phyloP scores from a whole-genome alignment of 2,888 invertebrate species.

The Micoletzkya japonica region DNA sequence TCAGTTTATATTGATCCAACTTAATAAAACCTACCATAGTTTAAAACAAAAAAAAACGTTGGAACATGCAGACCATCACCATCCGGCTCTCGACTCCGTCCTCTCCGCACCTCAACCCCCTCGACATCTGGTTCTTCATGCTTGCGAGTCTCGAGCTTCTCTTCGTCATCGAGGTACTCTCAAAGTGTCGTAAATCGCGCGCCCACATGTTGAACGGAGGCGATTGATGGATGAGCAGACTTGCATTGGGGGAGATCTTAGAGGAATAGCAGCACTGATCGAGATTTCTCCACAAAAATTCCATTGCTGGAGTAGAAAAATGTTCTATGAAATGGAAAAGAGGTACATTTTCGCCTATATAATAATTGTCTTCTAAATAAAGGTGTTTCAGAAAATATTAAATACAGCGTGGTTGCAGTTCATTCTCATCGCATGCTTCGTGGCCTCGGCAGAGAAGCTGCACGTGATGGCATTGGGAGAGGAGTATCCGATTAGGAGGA shows the following conservation, averaged over 20 bases:
- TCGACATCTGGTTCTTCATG: conserved; percentile 19
- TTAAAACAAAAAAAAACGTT: not conserved
- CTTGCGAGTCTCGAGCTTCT: not conserved
- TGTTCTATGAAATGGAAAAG: too few species aligned
- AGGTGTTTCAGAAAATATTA: not conserved
- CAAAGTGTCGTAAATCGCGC: too few species aligned
- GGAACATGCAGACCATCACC: not conserved
- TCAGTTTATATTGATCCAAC: not conserved
- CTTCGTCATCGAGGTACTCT: conserved; percentile 20
- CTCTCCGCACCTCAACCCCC: conserved; percentile 1
- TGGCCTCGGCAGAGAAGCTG: not conserved
- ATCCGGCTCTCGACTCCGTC: not conserved
- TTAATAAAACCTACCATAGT: too few species aligned
- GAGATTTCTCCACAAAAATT: too few species aligned
- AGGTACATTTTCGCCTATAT: too few species aligned
- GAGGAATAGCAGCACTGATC: too few species aligned
- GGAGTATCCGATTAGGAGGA: conserved; percentile 5
- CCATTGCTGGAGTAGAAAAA: too few species aligned
- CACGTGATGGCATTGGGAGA: conserved; percentile 5
- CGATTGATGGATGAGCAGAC: too few species aligned
- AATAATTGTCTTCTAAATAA: not conserved
- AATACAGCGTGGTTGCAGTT: not conserved
- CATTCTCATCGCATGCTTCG: not conserved
- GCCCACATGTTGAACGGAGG: too few species aligned
- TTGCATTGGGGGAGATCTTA: too few species aligned